A percentile compares a stretch with the other conserved stretches of the same genome.
Evolutionary conservation across 1,140 invertebrate species (phyloP).

Genomic region (Leptoteleia sp.): DNA sequence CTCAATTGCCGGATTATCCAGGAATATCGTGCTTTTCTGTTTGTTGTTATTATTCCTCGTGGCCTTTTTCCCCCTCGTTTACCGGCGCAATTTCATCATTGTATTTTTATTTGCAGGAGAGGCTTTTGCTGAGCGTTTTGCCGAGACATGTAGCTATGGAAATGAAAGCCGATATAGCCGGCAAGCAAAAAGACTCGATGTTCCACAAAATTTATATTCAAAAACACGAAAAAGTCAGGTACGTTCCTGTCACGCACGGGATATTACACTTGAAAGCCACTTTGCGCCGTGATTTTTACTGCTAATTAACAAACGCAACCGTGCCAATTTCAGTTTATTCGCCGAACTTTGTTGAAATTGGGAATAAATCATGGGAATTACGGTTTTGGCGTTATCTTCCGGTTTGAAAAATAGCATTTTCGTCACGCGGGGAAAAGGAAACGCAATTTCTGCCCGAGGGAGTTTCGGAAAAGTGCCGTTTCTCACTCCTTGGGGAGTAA

Average conservation of each 20-base stretch:
- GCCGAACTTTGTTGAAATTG: no score
- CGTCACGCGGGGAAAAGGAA: no score
- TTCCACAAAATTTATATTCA: constrained; percentile 99
- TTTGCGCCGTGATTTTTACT: no score
- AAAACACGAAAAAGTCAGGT: constrained; percentile 97
- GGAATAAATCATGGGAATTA: no score
- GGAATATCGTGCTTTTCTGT: neutral
- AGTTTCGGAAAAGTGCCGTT: no score
- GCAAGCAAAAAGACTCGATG: constrained; percentile 93
- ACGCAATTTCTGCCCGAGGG: no score
- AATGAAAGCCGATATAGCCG: constrained; percentile 98
- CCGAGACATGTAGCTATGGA: constrained; percentile 98
- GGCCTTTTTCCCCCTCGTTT: neutral
- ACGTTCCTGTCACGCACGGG: no score
- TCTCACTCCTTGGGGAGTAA: no score
- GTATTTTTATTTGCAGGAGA: constrained; percentile 85
- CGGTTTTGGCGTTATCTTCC: no score
- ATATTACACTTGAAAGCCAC: no score
- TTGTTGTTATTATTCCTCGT: neutral
- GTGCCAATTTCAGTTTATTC: no score
- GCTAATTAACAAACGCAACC: neutral
- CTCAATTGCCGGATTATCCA: neutral
- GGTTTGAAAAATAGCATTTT: no score
- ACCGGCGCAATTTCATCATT: constrained; percentile 6
- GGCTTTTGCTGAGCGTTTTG: constrained; percentile 94